These are phyloP conservation scores for Apodemus agrarius DNA, from an alignment of 2,797 vertebrate species.

Conservation along the genomic window DNA sequence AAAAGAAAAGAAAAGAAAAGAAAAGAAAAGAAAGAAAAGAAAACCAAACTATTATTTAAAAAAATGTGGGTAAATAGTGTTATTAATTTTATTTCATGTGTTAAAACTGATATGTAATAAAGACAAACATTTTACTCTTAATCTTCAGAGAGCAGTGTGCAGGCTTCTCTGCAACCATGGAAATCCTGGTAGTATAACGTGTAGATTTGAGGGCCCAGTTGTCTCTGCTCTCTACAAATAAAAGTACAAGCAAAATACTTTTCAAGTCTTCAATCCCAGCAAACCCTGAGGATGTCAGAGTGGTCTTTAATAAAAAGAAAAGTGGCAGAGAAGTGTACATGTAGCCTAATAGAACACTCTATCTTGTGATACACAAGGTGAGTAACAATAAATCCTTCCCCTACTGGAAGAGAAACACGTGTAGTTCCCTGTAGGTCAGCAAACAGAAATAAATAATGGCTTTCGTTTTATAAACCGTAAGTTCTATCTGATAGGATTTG, in stretches of 20 bases:
- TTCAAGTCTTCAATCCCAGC: background rate
- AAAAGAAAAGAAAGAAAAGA: no score
- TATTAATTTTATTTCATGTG: background rate
- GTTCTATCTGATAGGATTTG: background rate
- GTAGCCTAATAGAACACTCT: background rate
- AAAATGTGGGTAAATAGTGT: background rate
- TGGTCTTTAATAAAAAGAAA: conserved; percentile 17
- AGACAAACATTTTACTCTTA: background rate
- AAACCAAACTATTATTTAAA: no score
- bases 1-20: no score
- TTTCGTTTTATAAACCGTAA: background rate
- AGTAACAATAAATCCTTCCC: conserved; percentile 54
- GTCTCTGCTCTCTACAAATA: background rate
- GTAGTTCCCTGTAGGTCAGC: background rate
- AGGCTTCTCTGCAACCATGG: background rate
- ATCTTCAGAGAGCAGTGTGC: background rate
- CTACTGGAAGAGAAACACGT: background rate
- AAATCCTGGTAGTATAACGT: background rate
- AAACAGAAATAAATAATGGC: conserved; percentile 21
- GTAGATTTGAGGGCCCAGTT: background rate
- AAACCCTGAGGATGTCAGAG: background rate
- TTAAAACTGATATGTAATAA: background rate
- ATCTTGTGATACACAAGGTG: conserved; percentile 2
- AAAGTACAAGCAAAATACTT: background rate
- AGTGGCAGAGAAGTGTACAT: background rate